Percentiles rank a stretch among this genome's conserved stretches.
These are phyloP conservation scores for Shargacucullia verbasci DNA, from an alignment of 2,888 invertebrate genomes.

Conservation along the genomic window DNA sequence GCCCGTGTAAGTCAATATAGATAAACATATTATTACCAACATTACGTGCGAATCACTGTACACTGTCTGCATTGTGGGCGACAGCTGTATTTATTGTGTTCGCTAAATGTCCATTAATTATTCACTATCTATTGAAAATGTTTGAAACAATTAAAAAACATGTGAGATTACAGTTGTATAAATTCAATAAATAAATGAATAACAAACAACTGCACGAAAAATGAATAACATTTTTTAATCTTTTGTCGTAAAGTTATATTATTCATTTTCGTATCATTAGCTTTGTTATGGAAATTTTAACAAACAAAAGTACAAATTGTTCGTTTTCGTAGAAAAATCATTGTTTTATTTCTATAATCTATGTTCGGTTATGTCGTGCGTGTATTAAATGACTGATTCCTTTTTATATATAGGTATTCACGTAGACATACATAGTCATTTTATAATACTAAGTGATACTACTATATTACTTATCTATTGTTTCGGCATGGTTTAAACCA, in stretches of 20 bases:
- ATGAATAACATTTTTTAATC: constrained; percentile 17
- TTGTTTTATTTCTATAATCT: too few species aligned
- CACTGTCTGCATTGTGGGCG: constrained; percentile 3
- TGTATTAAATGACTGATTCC: too few species aligned
- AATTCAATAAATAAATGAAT: constrained; percentile 28
- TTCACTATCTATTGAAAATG: constrained; percentile 23
- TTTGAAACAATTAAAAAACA: constrained; percentile 33
- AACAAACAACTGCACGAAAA: constrained; percentile 22
- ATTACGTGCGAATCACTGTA: constrained; percentile 24
- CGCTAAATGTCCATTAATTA: constrained; percentile 4
- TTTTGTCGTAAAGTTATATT: constrained; percentile 20
- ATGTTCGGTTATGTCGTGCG: too few species aligned
- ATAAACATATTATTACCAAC: constrained; percentile 28
- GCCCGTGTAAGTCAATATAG: constrained; percentile 28
- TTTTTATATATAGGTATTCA: too few species aligned
- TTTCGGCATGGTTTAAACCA: too few species aligned
- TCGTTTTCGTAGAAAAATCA: too few species aligned
- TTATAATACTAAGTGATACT: too few species aligned
- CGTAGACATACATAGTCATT: too few species aligned
- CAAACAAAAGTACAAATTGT: background rate
- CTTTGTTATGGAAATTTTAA: constrained; percentile 12
- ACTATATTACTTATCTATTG: too few species aligned
- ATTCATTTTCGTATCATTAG: constrained; percentile 1
- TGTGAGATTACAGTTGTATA: constrained; percentile 21
- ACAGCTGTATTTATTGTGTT: constrained; percentile 32